A percentile compares a stretch with the other conserved stretches of the same genome.
phyloP scores from a whole-genome alignment of 2,888 invertebrate genomes.

The Pristionchus exspectatus region DNA sequence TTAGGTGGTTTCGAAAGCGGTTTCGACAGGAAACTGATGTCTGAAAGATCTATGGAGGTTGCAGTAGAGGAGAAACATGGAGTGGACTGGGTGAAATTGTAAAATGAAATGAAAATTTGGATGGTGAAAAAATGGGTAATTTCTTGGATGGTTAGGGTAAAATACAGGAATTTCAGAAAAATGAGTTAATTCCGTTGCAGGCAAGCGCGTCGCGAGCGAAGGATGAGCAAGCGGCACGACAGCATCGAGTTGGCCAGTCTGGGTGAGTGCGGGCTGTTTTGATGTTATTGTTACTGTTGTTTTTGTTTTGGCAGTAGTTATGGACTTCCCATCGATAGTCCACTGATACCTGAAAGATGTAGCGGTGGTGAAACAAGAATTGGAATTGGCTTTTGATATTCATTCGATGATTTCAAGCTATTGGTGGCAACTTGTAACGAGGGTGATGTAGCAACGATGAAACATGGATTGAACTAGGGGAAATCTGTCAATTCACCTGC shows the following conservation, averaged over 20 bases:
- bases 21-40: not conserved
- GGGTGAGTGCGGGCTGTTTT: constrained; percentile 18
- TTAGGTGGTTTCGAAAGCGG: not conserved
- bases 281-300: not conserved
- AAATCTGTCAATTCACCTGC: not conserved
- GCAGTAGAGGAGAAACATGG: not conserved
- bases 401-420: not conserved
- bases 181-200: constrained; percentile 1
- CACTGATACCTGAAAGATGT: not conserved
- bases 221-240: constrained; percentile 55
- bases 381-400: not conserved
- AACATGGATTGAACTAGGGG: not conserved
- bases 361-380: not conserved
- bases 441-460: not conserved
- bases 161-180: not conserved
- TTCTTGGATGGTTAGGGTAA: not conserved
- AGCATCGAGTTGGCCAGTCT: constrained; percentile 54
- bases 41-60: too few relatives aligned
- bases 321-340: too few relatives aligned
- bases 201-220: constrained; percentile 44
- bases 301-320: not conserved
- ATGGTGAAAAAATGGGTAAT: not conserved
- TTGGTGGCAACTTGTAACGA: too few relatives aligned
- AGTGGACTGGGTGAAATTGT: not conserved
- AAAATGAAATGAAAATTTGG: not conserved